A percentile compares a stretch with the other conserved stretches of the same genome.
Conservation (phyloP, 1,140 invertebrate species). For the Micrasema longulum region DNA sequence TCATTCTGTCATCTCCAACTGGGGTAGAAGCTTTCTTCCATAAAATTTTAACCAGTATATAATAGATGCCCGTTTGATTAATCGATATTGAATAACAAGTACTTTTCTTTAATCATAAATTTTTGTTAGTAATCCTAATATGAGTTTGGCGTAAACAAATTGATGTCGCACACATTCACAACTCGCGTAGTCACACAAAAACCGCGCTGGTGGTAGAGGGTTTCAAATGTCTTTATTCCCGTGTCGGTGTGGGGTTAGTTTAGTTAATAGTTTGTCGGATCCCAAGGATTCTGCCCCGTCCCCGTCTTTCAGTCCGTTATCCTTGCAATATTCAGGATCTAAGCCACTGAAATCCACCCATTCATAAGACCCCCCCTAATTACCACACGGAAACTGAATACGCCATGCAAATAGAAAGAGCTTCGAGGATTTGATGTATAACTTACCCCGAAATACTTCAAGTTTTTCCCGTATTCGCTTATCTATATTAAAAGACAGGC, state of each 20-base stretch:
- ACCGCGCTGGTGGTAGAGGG: slow-evolving; percentile 1
- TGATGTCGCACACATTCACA: background rate
- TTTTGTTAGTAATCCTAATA: too few species aligned
- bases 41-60: too few species aligned
- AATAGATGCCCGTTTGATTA: too few species aligned
- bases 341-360: slow-evolving; percentile 29
- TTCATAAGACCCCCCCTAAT: slow-evolving; percentile 22
- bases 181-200: slow-evolving; percentile 2
- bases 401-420: too few species aligned
- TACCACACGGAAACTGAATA: slow-evolving; percentile 21
- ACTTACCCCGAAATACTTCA: too few species aligned
- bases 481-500: too few species aligned
- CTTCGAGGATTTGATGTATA: too few species aligned
- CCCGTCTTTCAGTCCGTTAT: slow-evolving; percentile 39
- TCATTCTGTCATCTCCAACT: too few species aligned
- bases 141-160: background rate
- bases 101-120: too few species aligned
- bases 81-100: too few species aligned
- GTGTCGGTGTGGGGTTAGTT: slow-evolving; percentile 32
- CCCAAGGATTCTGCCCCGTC: slow-evolving; percentile 26
- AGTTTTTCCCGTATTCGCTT: too few species aligned
- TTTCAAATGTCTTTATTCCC: slow-evolving; percentile 16
- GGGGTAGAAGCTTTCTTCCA: too few species aligned
- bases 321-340: slow-evolving; percentile 39
- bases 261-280: slow-evolving; percentile 35